Evolutionary conservation across 2,797 vertebrate species (phyloP), one percentile per base, ranked within the genome.

Genomic region (Sardinella longiceps): DNA sequence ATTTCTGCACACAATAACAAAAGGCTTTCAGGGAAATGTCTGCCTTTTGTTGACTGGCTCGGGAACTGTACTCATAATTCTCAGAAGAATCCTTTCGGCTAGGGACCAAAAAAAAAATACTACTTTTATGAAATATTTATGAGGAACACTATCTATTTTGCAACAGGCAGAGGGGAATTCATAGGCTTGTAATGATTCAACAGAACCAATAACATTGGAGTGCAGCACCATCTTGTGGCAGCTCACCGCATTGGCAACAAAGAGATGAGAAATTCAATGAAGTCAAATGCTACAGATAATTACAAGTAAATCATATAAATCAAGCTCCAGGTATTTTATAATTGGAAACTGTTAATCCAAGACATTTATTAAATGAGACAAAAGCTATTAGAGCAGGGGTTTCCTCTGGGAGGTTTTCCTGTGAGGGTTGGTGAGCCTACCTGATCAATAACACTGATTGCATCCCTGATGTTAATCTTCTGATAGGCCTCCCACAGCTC

Each of bases 401-500:
- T 10, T 30, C 60, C 28, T 2, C 28, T 14, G 60, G 28, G 14
- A 37, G 30, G 28, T 70, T 43, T 77, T 14, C 18, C 7, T 60
- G 56, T 9, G 33, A 77, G 66, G 23, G 70, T 11, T 7, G 1
- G 33, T 43, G 23, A 77, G 5, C 37, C 33, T 18, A 97, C 98
- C 97, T 98, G 98, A 89, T 99, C 97, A 0, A 97, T 98, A 0
- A 98, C 97, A 84, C 95, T 99, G 95, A 99, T 97, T 84, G 98
- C 98, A 63, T 99, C 98, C 5, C 97, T 92, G 92, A 99, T 97
- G 93, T 99, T 99, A 89, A 99, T 97, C 93, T 98, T 98, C 95
- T 99, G 98, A 88, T 98, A 99, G 2, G 97, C 97, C 43, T 99
- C 98, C 98, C 98, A 99, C 89, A 99, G 96, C 83, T 98, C 97